phyloP scores from a whole-genome alignment of 2,113 vertebrate genomes.

The Cacatua alba region DNA sequence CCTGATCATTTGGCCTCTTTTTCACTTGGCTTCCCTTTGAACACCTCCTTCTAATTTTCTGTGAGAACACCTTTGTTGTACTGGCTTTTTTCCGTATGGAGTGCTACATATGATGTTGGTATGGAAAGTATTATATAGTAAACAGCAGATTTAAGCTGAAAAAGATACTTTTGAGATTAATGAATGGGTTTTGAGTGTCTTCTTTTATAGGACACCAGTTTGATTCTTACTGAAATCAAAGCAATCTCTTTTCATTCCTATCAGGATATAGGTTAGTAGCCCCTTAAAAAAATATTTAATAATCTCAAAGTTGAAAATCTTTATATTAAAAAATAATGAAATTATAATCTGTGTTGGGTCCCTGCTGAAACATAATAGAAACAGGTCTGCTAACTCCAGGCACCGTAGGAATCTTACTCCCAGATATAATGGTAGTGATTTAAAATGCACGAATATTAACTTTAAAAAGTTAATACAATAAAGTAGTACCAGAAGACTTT shows the following conservation, averaged over 20 bases:
- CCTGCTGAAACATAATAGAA: not conserved
- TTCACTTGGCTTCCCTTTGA: not conserved
- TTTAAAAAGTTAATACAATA: not conserved
- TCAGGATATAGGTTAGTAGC: not conserved
- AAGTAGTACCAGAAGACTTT: not conserved
- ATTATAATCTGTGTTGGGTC: not conserved
- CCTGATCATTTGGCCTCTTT: not conserved
- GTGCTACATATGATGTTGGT: not conserved
- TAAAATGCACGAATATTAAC: constrained; percentile 9
- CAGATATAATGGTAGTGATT: not conserved
- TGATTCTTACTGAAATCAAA: constrained; percentile 9
- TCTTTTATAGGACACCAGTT: not conserved
- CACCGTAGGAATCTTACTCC: not conserved
- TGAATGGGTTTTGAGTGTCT: not conserved
- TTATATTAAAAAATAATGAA: not conserved
- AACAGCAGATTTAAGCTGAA: constrained; percentile 23
- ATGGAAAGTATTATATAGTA: constrained; percentile 37
- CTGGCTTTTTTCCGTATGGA: not conserved
- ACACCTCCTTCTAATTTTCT: constrained; percentile 33
- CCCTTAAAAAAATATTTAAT: not conserved
- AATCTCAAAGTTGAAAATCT: not conserved
- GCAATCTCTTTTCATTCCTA: not conserved
- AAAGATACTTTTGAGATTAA: constrained; percentile 35
- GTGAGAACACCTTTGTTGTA: constrained; percentile 7
- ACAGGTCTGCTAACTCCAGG: not conserved